phyloP scores from a whole-genome alignment of 2,797 vertebrate genomes.

The Hoplostethus mediterraneus region DNA sequence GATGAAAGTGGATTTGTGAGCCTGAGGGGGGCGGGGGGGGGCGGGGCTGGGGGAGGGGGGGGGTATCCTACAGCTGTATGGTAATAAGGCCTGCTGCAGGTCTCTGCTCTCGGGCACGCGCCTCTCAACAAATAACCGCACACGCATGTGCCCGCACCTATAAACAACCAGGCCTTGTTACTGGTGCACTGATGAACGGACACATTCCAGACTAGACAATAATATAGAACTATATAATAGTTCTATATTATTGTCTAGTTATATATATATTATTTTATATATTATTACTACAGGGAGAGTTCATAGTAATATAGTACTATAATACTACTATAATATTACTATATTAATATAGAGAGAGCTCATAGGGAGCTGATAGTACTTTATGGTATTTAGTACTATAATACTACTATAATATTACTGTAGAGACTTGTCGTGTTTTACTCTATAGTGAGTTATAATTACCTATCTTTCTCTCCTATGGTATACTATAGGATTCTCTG shows the following conservation, averaged over 20 bases:
- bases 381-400: too few relatives aligned
- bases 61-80: constrained; percentile 89
- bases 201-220: too few relatives aligned
- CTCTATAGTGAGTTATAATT: background rate
- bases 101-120: constrained; percentile 70
- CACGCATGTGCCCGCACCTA: constrained; percentile 65
- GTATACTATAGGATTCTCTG: background rate
- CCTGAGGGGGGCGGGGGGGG: constrained; percentile 27
- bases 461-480: background rate
- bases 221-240: too few relatives aligned
- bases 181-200: too few relatives aligned
- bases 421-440: background rate
- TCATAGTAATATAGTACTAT: too few relatives aligned
- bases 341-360: too few relatives aligned
- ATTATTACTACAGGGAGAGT: too few relatives aligned
- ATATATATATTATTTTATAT: too few relatives aligned
- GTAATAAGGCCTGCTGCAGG: constrained; percentile 83
- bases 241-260: too few relatives aligned
- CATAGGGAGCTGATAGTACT: too few relatives aligned
- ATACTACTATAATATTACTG: too few relatives aligned
- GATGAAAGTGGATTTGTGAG: constrained; percentile 68
- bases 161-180: constrained; percentile 1
- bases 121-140: constrained; percentile 85
- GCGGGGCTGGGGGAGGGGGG: constrained; percentile 21
- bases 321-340: too few relatives aligned